Evolutionary conservation across 2,113 vertebrate species (phyloP).

Genomic region (zebrafish (Danio rerio)): DNA sequence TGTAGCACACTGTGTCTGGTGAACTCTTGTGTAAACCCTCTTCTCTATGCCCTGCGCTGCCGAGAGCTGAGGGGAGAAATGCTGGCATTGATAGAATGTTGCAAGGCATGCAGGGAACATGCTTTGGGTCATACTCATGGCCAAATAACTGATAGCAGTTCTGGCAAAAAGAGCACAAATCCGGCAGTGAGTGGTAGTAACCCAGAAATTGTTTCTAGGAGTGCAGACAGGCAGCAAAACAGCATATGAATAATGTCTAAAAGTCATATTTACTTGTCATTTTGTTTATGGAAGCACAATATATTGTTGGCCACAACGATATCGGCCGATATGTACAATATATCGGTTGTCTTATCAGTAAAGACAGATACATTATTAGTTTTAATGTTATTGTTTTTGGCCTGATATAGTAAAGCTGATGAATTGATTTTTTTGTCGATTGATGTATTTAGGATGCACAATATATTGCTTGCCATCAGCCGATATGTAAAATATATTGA

Average conservation of each 20-base stretch:
- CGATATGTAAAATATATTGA: no score
- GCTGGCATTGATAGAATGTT: constrained; percentile 45
- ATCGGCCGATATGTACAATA: no score
- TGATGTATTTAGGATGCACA: no score
- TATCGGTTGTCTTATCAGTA: no score
- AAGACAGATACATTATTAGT: no score
- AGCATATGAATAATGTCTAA: not conserved
- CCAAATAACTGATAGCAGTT: constrained; percentile 48
- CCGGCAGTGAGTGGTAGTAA: not conserved
- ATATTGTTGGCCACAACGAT: no score
- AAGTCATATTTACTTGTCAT: not conserved
- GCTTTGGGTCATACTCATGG: not conserved
- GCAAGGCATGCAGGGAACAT: constrained; percentile 37
- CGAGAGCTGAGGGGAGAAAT: constrained; percentile 77
- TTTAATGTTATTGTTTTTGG: no score
- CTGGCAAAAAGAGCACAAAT: not conserved
- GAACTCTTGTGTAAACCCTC: constrained; percentile 89
- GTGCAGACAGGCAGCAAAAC: constrained; percentile 2
- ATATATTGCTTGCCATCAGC: no score
- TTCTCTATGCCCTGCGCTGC: constrained; percentile 88
- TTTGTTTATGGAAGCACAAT: not conserved
- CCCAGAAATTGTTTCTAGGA: not conserved
- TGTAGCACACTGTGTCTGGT: constrained; percentile 89
- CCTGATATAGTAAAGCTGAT: no score
- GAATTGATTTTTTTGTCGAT: no score